Percentiles rank a stretch among this genome's conserved stretches.
These are phyloP conservation scores for Musca domestica DNA, from an alignment of 1,140 invertebrate genomes.

Conservation along the genomic window DNA sequence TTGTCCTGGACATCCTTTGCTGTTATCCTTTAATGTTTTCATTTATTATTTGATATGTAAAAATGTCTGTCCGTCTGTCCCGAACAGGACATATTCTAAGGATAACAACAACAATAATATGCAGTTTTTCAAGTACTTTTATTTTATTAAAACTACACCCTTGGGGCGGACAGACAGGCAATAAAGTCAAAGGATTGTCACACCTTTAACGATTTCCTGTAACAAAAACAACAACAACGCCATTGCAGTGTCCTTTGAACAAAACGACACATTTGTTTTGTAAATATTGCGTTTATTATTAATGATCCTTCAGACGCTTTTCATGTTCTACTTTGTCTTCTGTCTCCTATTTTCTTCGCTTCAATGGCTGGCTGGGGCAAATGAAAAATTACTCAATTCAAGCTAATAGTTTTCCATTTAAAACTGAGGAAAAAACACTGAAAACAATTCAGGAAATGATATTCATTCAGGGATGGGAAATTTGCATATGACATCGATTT, in stretches of 20 bases:
- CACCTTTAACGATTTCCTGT: constrained; percentile 21
- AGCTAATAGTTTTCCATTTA: constrained; percentile 12
- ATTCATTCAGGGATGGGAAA: background rate
- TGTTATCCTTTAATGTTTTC: constrained; percentile 17
- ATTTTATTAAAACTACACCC: background rate
- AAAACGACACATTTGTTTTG: constrained; percentile 49
- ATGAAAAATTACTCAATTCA: constrained; percentile 21
- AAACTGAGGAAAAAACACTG: background rate
- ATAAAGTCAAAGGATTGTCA: constrained; percentile 25
- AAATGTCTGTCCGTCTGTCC: too few relatives aligned
- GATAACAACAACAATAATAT: background rate
- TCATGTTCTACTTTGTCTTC: constrained; percentile 3
- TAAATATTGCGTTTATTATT: constrained; percentile 54
- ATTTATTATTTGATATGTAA: background rate
- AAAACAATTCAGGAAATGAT: too few relatives aligned
- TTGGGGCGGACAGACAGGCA: background rate
- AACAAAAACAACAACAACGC: background rate
- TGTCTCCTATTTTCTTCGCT: background rate
- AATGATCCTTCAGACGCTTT: constrained; percentile 31
- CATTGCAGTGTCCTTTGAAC: constrained; percentile 17
- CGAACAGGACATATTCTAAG: too few relatives aligned
- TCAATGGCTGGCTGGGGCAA: background rate
- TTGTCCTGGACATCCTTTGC: background rate
- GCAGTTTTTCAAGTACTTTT: constrained; percentile 11
- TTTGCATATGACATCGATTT: constrained; percentile 28